Base-by-base conservation (phyloP, 2,888 invertebrate species). In the Epiblema foenella region DNA sequence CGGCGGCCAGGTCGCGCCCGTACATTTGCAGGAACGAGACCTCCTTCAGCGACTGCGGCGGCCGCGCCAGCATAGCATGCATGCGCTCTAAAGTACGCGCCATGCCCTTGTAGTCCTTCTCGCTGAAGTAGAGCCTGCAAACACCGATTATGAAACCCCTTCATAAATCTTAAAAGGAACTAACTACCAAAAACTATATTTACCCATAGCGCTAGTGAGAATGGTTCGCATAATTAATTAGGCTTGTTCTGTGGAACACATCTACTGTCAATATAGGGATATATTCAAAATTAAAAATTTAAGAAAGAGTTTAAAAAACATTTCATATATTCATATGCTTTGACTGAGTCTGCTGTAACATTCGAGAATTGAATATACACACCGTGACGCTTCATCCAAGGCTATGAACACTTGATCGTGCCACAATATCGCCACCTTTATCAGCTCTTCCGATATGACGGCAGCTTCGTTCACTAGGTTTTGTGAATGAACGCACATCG, bases 351-450 rank as follows among this genome's bases (percentile, higher is more conserved):
- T 15, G 15, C 42, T 42, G 42, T 42, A 39, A 12, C 39, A 12
- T 12, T 39, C 12, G 4, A 42, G 12, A 42, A 15, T 42, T 42
- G 15, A 46, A 15, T 11, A 49, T 58, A 66, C 46, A 58, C 79
- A 89, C 92, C 96, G 89, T 9, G 98, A 98, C 0, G 99, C 99
- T 87, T 99, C 99, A 83, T 98, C 97, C 18, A 99, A 91, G 0
- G 99, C 99, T 57, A 90, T 90, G 57, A 89, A 88, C 4, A 92
- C 93, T 98, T 99, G 96, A 86, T 99, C 99, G 84, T 99, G 99
- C 99, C 99, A 99, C 68, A 99, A 93, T 80, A 99, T 99, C 3
- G 99, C 99, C 0, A 99, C 98, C 69, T 99, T 95, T 70, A 99
- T 99, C 75, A 99, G 92, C 87, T 99, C 99, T 78, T 99, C 99